Evolutionary conservation across 2,797 vertebrate genomes (phyloP).

Genomic region (Tenualosa thibaudeaui): DNA sequence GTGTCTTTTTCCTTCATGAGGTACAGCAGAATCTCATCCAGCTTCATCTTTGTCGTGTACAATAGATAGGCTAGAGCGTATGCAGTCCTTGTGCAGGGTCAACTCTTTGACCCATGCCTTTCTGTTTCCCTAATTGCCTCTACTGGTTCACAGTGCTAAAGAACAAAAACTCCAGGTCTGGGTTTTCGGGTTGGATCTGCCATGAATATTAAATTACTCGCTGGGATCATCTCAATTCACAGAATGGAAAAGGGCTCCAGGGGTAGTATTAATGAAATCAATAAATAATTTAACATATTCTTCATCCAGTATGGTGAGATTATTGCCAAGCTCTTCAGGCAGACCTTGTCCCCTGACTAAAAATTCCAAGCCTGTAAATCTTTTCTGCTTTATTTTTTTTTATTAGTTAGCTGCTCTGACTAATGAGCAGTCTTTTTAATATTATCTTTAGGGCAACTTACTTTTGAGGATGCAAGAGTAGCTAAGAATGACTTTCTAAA

Average conservation of each 20-base stretch:
- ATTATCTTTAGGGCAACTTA: neutral
- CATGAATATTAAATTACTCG: slow-evolving; percentile 55
- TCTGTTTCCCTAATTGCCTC: neutral
- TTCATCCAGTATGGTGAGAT: slow-evolving; percentile 46
- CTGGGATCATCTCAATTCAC: slow-evolving; percentile 35
- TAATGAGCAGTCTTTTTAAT: slow-evolving; percentile 18
- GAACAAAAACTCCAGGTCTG: neutral
- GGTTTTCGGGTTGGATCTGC: slow-evolving; percentile 20
- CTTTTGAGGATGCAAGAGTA: neutral
- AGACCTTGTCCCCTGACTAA: slow-evolving; percentile 29
- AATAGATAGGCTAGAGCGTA: neutral
- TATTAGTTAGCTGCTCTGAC: neutral
- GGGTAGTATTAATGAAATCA: slow-evolving; percentile 55
- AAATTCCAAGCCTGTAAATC: slow-evolving; percentile 26
- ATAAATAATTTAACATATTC: slow-evolving; percentile 18
- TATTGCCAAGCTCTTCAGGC: slow-evolving; percentile 32
- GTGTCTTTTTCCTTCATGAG: neutral
- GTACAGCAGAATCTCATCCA: neutral
- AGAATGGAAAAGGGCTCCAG: slow-evolving; percentile 30
- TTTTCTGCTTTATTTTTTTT: slow-evolving; percentile 22
- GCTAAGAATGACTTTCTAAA: neutral
- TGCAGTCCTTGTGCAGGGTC: neutral
- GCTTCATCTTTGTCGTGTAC: neutral
- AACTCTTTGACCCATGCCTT: neutral
- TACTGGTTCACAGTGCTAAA: neutral